Conservation (phyloP, 1,140 invertebrate genomes). For the Linepithema humile region DNA sequence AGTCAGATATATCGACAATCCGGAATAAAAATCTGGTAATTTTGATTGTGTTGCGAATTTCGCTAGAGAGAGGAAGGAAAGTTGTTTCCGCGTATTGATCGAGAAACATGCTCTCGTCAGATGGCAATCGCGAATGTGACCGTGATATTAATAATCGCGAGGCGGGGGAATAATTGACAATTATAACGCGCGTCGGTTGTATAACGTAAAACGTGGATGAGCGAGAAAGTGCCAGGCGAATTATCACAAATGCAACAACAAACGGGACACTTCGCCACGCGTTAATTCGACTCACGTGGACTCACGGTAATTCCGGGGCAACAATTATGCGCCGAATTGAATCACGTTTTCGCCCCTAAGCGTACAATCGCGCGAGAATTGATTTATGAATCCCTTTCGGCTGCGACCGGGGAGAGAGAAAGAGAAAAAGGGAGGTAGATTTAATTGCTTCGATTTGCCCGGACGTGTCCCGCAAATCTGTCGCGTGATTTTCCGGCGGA, state of each 20-base stretch:
- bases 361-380: slow-evolving; percentile 47
- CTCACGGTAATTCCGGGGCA: slow-evolving; percentile 30
- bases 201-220: slow-evolving; percentile 9
- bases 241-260: slow-evolving; percentile 38
- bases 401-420: neutral
- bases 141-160: slow-evolving; percentile 17
- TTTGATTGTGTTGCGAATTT: neutral
- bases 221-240: slow-evolving; percentile 22
- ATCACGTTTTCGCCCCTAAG: slow-evolving; percentile 49
- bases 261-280: neutral
- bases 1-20: slow-evolving; percentile 26
- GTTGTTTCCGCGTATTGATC: neutral
- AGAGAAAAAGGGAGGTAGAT: slow-evolving; percentile 15
- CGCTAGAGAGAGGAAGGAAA: neutral
- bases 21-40: slow-evolving; percentile 13
- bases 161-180: slow-evolving; percentile 33
- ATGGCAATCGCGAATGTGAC: slow-evolving; percentile 12
- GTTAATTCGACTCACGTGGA: slow-evolving; percentile 34
- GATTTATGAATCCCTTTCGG: slow-evolving; percentile 56
- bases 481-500: slow-evolving; percentile 26
- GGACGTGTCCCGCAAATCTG: slow-evolving; percentile 35
- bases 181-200: neutral
- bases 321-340: slow-evolving; percentile 52
- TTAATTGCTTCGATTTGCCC: slow-evolving; percentile 50
- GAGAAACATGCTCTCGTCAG: neutral